Evolutionary conservation across 2,888 invertebrate species (phyloP).

Genomic region (Deilephila porcellus): DNA sequence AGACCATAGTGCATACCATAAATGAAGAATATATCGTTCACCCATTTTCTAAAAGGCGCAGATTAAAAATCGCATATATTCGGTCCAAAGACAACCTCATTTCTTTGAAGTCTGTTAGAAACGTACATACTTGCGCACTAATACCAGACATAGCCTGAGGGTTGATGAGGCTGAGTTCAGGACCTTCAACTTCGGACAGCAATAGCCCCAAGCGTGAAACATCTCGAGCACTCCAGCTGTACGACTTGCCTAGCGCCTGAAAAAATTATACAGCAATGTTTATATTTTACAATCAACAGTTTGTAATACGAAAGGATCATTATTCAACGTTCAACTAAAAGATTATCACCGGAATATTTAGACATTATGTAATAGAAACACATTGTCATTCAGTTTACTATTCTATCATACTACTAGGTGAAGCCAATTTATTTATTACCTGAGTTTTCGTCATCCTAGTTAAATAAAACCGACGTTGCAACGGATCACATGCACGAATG

Average conservation of each 20-base stretch:
- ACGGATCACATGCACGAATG: constrained; percentile 72
- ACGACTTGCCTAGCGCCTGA: constrained; percentile 74
- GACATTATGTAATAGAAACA: too few species aligned
- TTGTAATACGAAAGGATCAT: neutral
- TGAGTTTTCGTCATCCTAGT: constrained; percentile 75
- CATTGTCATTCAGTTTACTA: too few species aligned
- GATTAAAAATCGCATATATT: too few species aligned
- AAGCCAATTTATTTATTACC: constrained; percentile 48
- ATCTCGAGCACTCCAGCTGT: constrained; percentile 75
- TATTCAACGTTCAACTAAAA: neutral
- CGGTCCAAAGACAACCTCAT: too few species aligned
- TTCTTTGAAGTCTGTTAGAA: too few species aligned
- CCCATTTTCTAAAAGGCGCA: too few species aligned
- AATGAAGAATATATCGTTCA: too few species aligned
- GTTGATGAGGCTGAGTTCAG: constrained; percentile 64
- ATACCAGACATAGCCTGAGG: constrained; percentile 73
- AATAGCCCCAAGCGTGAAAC: constrained; percentile 71
- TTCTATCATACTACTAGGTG: neutral
- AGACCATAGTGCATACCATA: too few species aligned
- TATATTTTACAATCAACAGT: neutral
- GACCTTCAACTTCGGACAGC: constrained; percentile 66
- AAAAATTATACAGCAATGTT: constrained; percentile 14
- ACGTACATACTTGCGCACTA: constrained; percentile 62
- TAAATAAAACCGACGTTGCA: constrained; percentile 72
- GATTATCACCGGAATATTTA: too few species aligned